Evolutionary conservation across 2,888 invertebrate species (phyloP).

Genomic region (Lasioglossum lativentre): DNA sequence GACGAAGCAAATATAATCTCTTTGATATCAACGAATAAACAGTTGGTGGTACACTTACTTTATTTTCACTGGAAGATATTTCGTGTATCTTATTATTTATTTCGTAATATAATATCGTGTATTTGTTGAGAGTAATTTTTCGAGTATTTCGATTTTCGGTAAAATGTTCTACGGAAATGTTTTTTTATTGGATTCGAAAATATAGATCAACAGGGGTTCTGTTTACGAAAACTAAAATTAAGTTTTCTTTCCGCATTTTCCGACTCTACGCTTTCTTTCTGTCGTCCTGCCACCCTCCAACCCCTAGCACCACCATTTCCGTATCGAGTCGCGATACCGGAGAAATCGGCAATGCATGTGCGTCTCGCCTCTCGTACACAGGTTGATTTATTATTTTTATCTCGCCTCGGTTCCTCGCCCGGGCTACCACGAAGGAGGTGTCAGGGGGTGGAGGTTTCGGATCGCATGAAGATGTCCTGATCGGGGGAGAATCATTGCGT

Average conservation of each 20-base stretch:
- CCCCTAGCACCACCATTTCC: slow-evolving; percentile 76
- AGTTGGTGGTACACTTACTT: too few species aligned
- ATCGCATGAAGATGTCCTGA: slow-evolving; percentile 47
- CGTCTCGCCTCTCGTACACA: slow-evolving; percentile 54
- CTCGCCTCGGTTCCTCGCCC: slow-evolving; percentile 63
- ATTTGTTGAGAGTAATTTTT: too few species aligned
- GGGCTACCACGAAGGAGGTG: slow-evolving; percentile 48
- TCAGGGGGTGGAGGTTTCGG: slow-evolving; percentile 11
- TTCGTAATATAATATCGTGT: too few species aligned
- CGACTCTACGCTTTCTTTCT: background rate
- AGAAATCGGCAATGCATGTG: slow-evolving; percentile 78
- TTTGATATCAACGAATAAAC: too few species aligned
- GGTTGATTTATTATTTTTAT: slow-evolving; percentile 84
- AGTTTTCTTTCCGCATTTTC: slow-evolving; percentile 5
- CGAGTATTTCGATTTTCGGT: background rate
- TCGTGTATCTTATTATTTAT: too few species aligned
- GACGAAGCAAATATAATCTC: background rate
- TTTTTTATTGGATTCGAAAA: background rate
- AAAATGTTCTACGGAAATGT: background rate
- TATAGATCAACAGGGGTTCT: background rate
- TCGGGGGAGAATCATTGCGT: slow-evolving; percentile 39
- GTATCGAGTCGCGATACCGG: slow-evolving; percentile 79
- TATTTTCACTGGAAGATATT: too few species aligned
- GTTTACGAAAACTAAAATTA: slow-evolving; percentile 8
- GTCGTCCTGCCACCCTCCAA: slow-evolving; percentile 5